Base-by-base conservation (phyloP, 2,113 vertebrate species). In the Geothlypis trichas region DNA sequence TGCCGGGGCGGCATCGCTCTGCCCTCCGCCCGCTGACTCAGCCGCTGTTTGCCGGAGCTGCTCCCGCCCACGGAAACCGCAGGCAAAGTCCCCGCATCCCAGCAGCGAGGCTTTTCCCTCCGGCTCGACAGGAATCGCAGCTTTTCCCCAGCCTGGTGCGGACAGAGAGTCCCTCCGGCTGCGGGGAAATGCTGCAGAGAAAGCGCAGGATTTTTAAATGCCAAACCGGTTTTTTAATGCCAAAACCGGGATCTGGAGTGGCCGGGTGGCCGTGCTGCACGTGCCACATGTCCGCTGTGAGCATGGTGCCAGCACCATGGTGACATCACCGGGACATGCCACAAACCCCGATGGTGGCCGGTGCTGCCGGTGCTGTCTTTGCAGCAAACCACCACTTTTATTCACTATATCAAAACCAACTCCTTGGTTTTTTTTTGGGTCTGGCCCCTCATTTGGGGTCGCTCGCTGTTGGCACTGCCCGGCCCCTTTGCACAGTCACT, bases 71-170 rank as follows among this genome's bases (percentile, higher is more conserved):
- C 74, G 47, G 52, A 82, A 95, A 95, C 91, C 91, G 1, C 96
- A 91, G 92, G 95, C 87, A 58, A 82, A 94, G 93, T 86, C 89
- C 91, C 80, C 44, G 8, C 84, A 84, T 84, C 93, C 51, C 89
- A 20, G n/a, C 1, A 7, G 76, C 3, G 51, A 84, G 92, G 92
- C 23, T 91, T 95, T 93, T 83, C 92, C 57, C 12, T 4, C 84
- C 10, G 18, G 84, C 93, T 69, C n/a, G 8, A 52, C 92, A 23
- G 90, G 90, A 94, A 82, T 68, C 66, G 15, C 82, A 41, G 89
- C 91, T 94, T 90, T 93, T 24, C 65, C 87, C 33, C 5, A 7
- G 47, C n/a, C 0, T 13, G 1, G 2, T 54, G 59, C 7, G 17
- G 61, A 71, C 71, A 46, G 20, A 0, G n/a, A 71, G 31, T 9